phyloP scores from a whole-genome alignment of 2,797 vertebrate species.

The Alectoris magna region DNA sequence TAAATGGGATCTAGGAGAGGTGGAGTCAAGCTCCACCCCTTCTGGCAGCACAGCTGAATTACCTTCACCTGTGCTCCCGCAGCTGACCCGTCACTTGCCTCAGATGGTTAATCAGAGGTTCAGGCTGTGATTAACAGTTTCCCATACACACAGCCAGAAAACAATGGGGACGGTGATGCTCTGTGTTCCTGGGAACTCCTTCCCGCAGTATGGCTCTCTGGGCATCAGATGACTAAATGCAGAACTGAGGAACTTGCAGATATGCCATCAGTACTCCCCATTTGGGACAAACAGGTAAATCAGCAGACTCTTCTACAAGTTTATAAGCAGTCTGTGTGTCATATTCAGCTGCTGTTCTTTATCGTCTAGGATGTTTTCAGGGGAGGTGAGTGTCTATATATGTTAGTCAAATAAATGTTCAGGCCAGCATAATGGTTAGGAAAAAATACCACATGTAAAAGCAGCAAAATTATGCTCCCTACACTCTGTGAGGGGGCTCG shows the following conservation, averaged over 20 bases:
- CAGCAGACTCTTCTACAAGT: neutral
- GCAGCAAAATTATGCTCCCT: fast-evolving
- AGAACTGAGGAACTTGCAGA: neutral
- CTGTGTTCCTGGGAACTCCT: neutral
- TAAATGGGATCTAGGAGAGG: no score
- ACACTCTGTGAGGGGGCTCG: neutral
- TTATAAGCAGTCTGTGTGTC: neutral
- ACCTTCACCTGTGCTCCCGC: no score
- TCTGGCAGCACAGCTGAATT: no score
- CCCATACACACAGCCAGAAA: neutral
- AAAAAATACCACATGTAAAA: neutral
- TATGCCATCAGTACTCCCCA: neutral
- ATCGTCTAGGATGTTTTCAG: neutral
- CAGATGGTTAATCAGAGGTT: no score
- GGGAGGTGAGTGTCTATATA: neutral
- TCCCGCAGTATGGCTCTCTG: fast-evolving
- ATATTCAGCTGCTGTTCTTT: neutral
- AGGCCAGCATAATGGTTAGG: neutral
- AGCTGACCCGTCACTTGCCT: no score
- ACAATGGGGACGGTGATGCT: neutral
- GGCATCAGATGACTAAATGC: neutral
- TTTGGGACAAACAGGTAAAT: fast-evolving
- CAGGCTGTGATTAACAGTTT: no score
- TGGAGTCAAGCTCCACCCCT: no score
- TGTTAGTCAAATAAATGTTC: no score